Evolutionary conservation across 2,113 vertebrate species (phyloP).

Genomic region (Catharus bicknelli): DNA sequence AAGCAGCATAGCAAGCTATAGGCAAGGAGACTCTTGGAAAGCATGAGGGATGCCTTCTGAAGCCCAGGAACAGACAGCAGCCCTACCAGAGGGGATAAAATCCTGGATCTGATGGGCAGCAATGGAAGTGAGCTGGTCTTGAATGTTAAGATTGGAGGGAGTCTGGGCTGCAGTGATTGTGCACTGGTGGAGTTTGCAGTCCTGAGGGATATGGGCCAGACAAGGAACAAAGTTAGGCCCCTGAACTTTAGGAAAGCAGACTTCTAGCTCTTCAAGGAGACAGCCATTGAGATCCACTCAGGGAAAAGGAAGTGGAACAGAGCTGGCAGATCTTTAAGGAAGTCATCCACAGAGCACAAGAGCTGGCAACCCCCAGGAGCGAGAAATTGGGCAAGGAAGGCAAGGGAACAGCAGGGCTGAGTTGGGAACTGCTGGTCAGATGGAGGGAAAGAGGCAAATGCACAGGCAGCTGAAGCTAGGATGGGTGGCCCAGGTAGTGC

Average conservation of each 20-base stretch:
- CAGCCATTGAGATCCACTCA: not conserved
- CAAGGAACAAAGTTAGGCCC: not conserved
- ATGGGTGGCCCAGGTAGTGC: not conserved
- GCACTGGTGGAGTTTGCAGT: not conserved
- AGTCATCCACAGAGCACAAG: not conserved
- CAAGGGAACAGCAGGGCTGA: not conserved
- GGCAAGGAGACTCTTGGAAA: not conserved
- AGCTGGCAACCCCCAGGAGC: not conserved
- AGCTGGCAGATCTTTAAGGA: not conserved
- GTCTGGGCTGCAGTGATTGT: not conserved
- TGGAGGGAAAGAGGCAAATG: not conserved
- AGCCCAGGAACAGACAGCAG: not conserved
- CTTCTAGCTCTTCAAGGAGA: not conserved
- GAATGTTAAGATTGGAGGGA: no score
- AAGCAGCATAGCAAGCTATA: not conserved
- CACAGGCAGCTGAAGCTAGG: not conserved
- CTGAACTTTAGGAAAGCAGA: not conserved
- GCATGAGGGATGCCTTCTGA: not conserved
- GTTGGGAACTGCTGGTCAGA: not conserved
- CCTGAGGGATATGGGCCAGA: not conserved
- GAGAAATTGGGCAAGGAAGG: not conserved
- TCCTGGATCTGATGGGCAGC: not conserved
- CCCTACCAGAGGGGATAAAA: not conserved
- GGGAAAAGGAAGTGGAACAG: not conserved
- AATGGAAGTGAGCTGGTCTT: not conserved